These are phyloP conservation scores for Chionodraco myersi DNA, from an alignment of 2,113 vertebrate genomes.

Conservation along the genomic window DNA sequence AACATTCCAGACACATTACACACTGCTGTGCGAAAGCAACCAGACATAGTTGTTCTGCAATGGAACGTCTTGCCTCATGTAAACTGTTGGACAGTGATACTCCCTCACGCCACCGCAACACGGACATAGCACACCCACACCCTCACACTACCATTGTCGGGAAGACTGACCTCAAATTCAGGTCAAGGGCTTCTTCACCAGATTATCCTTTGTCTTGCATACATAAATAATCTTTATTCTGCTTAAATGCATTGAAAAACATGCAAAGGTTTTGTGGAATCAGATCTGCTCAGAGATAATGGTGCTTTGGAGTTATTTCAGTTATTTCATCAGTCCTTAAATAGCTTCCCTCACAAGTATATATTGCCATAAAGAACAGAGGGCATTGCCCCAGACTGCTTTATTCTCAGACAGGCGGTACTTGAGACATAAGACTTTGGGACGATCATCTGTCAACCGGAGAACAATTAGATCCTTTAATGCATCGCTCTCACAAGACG, in stretches of 20 bases:
- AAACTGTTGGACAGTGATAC: slow-evolving; percentile 40
- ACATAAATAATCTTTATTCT: background rate
- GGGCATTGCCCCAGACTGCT: background rate
- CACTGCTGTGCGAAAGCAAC: slow-evolving; percentile 45
- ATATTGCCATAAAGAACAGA: slow-evolving; percentile 5
- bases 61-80: slow-evolving; percentile 61
- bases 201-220: background rate
- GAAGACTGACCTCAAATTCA: slow-evolving; percentile 41
- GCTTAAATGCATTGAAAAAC: slow-evolving; percentile 15
- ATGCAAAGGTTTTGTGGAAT: slow-evolving; percentile 38
- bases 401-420: slow-evolving; percentile 36
- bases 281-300: slow-evolving; percentile 53
- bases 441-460: slow-evolving; percentile 44
- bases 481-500: slow-evolving; percentile 31
- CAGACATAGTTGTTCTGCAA: slow-evolving; percentile 56
- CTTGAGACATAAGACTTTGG: slow-evolving; percentile 37
- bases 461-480: slow-evolving; percentile 66
- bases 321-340: slow-evolving; percentile 45
- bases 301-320: slow-evolving; percentile 52
- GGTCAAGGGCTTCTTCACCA: slow-evolving; percentile 3
- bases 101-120: slow-evolving; percentile 30
- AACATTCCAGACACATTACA: slow-evolving; percentile 62
- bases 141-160: background rate
- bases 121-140: slow-evolving; percentile 16
- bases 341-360: slow-evolving; percentile 56